Conservation (phyloP, 2,888 invertebrate species). For the Dryobotodes eremita region DNA sequence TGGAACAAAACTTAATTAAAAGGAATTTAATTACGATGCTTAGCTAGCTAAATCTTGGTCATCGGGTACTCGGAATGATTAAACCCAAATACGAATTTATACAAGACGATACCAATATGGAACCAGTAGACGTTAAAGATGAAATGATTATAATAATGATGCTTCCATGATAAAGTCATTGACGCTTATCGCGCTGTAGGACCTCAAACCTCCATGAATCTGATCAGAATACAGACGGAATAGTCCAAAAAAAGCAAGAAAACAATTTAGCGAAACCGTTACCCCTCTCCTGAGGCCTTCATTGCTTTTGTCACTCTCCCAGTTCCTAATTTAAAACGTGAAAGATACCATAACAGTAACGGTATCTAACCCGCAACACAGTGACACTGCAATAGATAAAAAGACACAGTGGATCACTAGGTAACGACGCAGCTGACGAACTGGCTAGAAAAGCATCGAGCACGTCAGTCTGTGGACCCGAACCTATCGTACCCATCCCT, state of each 20-base stretch:
- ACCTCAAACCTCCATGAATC: neutral
- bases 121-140: neutral
- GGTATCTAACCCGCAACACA: neutral
- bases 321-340: neutral
- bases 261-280: neutral
- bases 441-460: neutral
- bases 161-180: neutral
- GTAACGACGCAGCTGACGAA: neutral
- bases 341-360: neutral
- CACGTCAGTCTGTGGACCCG: too few relatives aligned
- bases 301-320: too few relatives aligned
- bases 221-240: neutral
- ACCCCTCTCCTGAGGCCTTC: neutral
- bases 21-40: neutral
- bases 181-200: too few relatives aligned
- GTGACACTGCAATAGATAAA: neutral
- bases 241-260: neutral
- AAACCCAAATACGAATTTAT: neutral
- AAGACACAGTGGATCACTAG: neutral
- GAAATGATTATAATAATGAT: neutral
- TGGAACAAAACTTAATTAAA: slow-evolving; percentile 2
- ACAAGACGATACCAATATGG: neutral
- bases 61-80: neutral
- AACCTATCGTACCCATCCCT: neutral
- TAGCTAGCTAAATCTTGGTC: neutral